Base-by-base conservation (phyloP, 2,113 vertebrate genomes). In the Scartelaos histophorus region DNA sequence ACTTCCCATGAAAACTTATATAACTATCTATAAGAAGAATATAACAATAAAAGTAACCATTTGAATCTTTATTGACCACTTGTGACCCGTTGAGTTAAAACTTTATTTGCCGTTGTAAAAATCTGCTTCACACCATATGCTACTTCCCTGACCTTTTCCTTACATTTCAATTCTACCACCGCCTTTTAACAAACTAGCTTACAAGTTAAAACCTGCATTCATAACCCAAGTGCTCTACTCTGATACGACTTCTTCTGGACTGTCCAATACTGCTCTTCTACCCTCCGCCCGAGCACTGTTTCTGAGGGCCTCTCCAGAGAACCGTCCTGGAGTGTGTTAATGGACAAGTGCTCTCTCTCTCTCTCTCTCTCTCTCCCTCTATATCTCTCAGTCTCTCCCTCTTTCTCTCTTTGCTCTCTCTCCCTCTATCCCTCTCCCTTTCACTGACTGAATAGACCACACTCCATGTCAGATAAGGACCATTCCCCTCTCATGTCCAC, bases 341-440 rank as follows among this genome's bases (percentile, higher is more conserved):
- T 90, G 82, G 89, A 90, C 87, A 88, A 91, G 88, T 82, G 83
- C 81, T 87, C 76, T 85, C 51, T 54, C 16, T 21, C 51, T n/a
- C 51, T n/a, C n/a, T n/a, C 51, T 21, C 17, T 21, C 51, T 9
- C 47, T 51, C 2, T 49, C 46, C 3, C 46, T 47, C 46, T 47
- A 3, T 47, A n/a, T n/a, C n/a, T n/a, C n/a, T n/a, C n/a, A n/a
- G n/a, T 29, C 29, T 29, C 29, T 29, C 29, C 29, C 29, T 29
- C 29, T 29, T 29, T 29, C 29, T 29, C 45, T 46, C 45, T 13
- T n/a, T n/a, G n/a, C n/a, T n/a, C 29, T 29, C 29, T 29, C 29
- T 29, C 29, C 29, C 29, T 29, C 29, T 29, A 2, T 29, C 29
- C 4, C 45, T 46, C 45, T 13, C 45, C 11, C 47, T 49, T 15